Base-by-base conservation (phyloP, 2,113 vertebrate genomes). In the Perca flavescens region DNA sequence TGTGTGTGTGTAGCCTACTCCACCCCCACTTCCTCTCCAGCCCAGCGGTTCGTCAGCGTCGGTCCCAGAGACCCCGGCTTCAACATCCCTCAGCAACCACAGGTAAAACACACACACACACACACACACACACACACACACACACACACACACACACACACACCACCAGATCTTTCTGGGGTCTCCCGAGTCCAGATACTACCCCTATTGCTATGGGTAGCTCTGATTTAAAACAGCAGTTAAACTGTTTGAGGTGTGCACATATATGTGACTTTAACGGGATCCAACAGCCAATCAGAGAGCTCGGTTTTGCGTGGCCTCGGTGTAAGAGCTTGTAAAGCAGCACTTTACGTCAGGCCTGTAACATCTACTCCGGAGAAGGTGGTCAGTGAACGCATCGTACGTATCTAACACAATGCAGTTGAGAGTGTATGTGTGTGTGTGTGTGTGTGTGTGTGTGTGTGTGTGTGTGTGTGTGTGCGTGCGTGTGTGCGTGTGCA, bases 31-130 rank as follows among this genome's bases (percentile, higher is more conserved):
- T 98, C 98, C 87, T 99, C 98, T 96, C 97, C 98, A 84, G 97
- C 98, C 95, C 99, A 99, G 96, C 95, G 98, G 95, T 99, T 99
- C 94, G 98, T 99, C 97, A 99, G 98, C 93, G 98, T 99, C 92
- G 98, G 98, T 95, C 98, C 98, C 94, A 95, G 98, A 97, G 98
- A 99, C 96, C 97, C 98, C 93, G 96, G 97, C 96, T 99, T 99
- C 96, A 99, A 99, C 97, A 99, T 99, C 96, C 98, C 98, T 96
- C 98, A 99, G 96, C 98, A 99, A 95, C 98, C 97, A 95, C 98
- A 99, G 98, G 98, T 99, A 96, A 46, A 16, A 61, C 71, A 60
- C 36, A 49, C 13, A 22, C 57, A 58, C 10, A 47, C 11, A 43
- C 28, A 36, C 34, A 36, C 34, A 36, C 34, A 36, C 34, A 36